Evolutionary conservation across 2,888 invertebrate genomes (phyloP), one percentile per base, ranked within the genome.

Genomic region (Rotaria macrura): DNA sequence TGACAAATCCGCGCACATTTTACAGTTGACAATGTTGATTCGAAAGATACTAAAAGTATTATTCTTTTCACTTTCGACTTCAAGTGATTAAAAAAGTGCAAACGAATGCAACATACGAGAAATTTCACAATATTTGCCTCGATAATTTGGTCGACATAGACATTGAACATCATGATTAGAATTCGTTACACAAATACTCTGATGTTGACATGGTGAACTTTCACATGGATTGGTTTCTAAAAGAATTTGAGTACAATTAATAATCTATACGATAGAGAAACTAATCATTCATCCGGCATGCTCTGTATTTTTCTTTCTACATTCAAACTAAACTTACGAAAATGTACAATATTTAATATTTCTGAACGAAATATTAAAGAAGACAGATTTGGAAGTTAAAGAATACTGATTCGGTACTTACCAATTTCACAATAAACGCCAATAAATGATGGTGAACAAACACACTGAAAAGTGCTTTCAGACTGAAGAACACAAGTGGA

Each of bases 341-440:
- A 79, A 43, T 79, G 25, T n/a, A 43, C 9, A 12, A 79, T 43
- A n/a, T 43, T 43, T 43, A 79, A 43, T 43, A 79, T 40, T 79
- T 79, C 79, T 79, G 84, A 29, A 43, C 52, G 17, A 52, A 49
- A n/a, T 52, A 23, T 17, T n/a, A n/a, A 34, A 38, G 34, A 34
- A 29, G 34, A 29, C 52, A 6, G 5, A 84, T 23, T n/a, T 20
- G 0, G 34, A 20, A 14, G 25, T 38, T 38, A 0, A 17, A 34
- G 29, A n/a, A n/a, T n/a, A n/a, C n/a, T n/a, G n/a, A n/a, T n/a
- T n/a, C n/a, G n/a, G n/a, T n/a, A 52, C 29, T 38, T 52, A 34
- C 84, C n/a, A 29, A 49, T 72, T 72, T 86, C 86, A 79, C 86
- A 86, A 52, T 49, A 55, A 20, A 54, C 34, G 47, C 86, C 86